These are phyloP conservation scores for Lacerta viridis DNA, from an alignment of 2,797 vertebrate genomes.

Conservation along the genomic window DNA sequence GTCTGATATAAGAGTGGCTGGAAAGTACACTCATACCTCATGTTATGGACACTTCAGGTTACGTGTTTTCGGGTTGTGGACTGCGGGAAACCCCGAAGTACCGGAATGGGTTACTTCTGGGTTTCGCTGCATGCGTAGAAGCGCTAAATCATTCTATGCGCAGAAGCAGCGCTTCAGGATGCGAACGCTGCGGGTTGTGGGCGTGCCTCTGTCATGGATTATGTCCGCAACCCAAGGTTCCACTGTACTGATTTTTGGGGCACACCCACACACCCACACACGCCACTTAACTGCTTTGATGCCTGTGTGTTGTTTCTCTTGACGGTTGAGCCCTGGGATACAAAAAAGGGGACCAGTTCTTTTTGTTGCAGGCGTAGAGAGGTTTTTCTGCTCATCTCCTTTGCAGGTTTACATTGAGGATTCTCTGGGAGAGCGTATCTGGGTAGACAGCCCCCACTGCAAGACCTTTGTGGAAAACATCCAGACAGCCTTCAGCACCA, in stretches of 20 bases:
- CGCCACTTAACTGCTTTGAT: background rate
- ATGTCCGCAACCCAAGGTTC: too few species aligned
- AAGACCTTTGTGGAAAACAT: constrained; percentile 97
- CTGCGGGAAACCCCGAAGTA: too few species aligned
- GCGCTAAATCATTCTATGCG: too few species aligned
- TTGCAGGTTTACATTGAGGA: constrained; percentile 97
- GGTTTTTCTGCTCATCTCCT: background rate
- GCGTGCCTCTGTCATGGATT: too few species aligned
- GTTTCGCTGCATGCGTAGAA: too few species aligned
- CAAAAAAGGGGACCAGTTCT: background rate
- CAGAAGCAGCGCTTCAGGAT: too few species aligned
- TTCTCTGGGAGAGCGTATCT: constrained; percentile 96
- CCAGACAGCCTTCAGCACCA: constrained; percentile 96
- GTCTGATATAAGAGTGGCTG: background rate
- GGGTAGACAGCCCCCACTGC: constrained; percentile 98
- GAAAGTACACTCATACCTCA: too few species aligned
- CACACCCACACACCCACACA: background rate
- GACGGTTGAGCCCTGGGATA: background rate
- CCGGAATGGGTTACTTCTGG: too few species aligned
- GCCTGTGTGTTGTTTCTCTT: background rate
- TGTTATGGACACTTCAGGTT: too few species aligned
- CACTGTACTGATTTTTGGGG: background rate
- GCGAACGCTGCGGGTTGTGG: too few species aligned
- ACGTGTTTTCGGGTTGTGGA: too few species aligned
- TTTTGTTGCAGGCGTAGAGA: background rate